Evolutionary conservation across 92 coral and sea anemone species (phyloP).

Genomic region (Zoanthus sociatus): DNA sequence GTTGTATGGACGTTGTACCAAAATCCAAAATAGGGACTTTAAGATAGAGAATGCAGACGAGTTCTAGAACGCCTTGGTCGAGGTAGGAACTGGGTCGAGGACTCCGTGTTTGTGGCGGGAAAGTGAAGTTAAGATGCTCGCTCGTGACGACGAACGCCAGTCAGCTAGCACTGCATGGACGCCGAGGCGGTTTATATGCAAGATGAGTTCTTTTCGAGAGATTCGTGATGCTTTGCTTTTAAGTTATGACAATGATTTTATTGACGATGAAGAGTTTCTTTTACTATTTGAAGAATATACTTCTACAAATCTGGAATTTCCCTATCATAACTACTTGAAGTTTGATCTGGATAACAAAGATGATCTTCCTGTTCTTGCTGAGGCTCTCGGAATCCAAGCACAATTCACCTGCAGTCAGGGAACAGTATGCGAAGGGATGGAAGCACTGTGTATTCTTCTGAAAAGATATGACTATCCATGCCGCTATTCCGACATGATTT

Average conservation of each 20-base stretch:
- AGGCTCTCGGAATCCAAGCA: slow-evolving; percentile 4
- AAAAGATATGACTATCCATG: background rate
- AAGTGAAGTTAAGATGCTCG: slow-evolving; percentile 19
- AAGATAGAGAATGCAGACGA: background rate
- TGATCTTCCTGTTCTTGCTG: slow-evolving; percentile 1
- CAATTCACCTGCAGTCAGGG: slow-evolving; percentile 1
- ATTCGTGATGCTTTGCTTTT: slow-evolving; percentile 5
- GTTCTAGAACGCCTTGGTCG: background rate
- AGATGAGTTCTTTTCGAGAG: background rate
- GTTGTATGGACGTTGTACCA: too few relatives aligned
- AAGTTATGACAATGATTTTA: background rate
- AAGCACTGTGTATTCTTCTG: too few relatives aligned
- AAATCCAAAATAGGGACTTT: too few relatives aligned
- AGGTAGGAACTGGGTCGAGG: background rate
- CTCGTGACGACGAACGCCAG: slow-evolving; percentile 17
- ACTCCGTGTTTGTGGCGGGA: background rate
- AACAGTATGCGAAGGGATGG: background rate
- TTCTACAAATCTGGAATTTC: background rate
- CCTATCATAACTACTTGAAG: background rate
- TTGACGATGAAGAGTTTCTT: background rate
- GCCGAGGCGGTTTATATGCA: background rate
- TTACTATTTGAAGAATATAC: background rate
- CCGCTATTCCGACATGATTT: slow-evolving; percentile 14
- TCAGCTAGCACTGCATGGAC: background rate
- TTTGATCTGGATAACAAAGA: background rate